Evolutionary conservation across 2,888 invertebrate species (phyloP), one percentile per base, ranked within the genome.

Genomic region (Pristionchus mayeri): DNA sequence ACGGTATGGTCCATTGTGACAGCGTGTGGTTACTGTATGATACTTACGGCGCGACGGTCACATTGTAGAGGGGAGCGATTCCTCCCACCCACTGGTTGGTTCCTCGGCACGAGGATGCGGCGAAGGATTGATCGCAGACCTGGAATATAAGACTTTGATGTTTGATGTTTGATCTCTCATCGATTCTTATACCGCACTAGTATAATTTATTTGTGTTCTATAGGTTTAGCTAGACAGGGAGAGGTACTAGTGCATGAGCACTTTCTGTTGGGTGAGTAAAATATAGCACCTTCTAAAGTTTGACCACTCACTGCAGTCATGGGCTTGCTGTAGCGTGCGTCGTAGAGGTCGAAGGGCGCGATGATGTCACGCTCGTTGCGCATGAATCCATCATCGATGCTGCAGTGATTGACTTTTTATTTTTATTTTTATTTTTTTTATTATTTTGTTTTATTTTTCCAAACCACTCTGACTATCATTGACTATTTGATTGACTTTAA

Each of bases 31-130:
- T n/a, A n/a, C n/a, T n/a, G n/a, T n/a, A n/a, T n/a, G n/a, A n/a
- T n/a, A 34, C 87, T 85, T 44, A 88, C 86, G 91, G 88, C 60
- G 84, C 85, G 2, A 84, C 82, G 11, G 90, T 85, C n/a, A 86
- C 89, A 84, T 92, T 91, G 79, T 88, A 81, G 11, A 90, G 86
- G n/a, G 92, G 92, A 13, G 88, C 90, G 57, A 92, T 89, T 63
- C 92, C 92, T 48, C 91, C 91, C 37, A 92, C 90, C 92, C 92
- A 92, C 71, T 91, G 88, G 75, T 87, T 86, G 48, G 89, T 88
- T 0, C 84, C 52, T 6, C 87, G 83, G 79, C 92, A 92, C 6
- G 86, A 87, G 18, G 88, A 85, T 13, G 89, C 90, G 67, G 90
- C 88, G 86, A 86, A 92, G 2, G 89, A 88, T 1, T 85, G 44